phyloP scores from a whole-genome alignment of 2,888 invertebrate species.

The Mimas tiliae region DNA sequence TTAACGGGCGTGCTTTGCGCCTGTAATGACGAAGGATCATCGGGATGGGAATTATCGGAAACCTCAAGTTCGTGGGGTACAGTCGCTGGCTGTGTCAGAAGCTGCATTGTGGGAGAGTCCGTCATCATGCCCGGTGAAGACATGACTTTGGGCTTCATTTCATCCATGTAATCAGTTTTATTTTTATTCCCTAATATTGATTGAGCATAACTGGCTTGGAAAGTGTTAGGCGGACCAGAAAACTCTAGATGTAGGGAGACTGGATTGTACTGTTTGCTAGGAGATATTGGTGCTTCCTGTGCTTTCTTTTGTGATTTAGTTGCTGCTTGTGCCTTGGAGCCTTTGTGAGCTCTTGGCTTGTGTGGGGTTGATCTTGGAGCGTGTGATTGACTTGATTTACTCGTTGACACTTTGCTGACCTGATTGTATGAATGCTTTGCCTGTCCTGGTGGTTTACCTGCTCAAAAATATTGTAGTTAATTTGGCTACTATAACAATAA shows the following conservation, averaged over 20 bases:
- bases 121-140: constrained; percentile 63
- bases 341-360: constrained; percentile 64
- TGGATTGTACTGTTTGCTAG: constrained; percentile 63
- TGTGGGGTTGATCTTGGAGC: constrained; percentile 57
- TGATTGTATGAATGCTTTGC: constrained; percentile 82
- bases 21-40: constrained; percentile 61
- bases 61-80: constrained; percentile 67
- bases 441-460: constrained; percentile 79
- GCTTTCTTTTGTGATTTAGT: constrained; percentile 66
- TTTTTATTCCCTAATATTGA: constrained; percentile 67
- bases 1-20: constrained; percentile 64
- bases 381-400: constrained; percentile 74
- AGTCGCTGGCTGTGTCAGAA: constrained; percentile 68
- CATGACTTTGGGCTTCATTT: constrained; percentile 63
- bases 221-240: constrained; percentile 70
- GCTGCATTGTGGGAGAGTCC: constrained; percentile 73
- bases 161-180: constrained; percentile 69
- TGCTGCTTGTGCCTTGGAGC: constrained; percentile 44
- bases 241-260: constrained; percentile 65
- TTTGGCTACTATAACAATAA: background rate
- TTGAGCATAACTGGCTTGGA: constrained; percentile 80
- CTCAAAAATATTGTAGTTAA: background rate
- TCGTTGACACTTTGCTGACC: constrained; percentile 82
- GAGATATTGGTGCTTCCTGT: constrained; percentile 60
- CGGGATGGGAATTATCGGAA: constrained; percentile 60